A percentile compares a stretch with the other conserved stretches of the same genome.
Evolutionary conservation across 1,140 invertebrate genomes (phyloP).

Genomic region (Aplysia californica): DNA sequence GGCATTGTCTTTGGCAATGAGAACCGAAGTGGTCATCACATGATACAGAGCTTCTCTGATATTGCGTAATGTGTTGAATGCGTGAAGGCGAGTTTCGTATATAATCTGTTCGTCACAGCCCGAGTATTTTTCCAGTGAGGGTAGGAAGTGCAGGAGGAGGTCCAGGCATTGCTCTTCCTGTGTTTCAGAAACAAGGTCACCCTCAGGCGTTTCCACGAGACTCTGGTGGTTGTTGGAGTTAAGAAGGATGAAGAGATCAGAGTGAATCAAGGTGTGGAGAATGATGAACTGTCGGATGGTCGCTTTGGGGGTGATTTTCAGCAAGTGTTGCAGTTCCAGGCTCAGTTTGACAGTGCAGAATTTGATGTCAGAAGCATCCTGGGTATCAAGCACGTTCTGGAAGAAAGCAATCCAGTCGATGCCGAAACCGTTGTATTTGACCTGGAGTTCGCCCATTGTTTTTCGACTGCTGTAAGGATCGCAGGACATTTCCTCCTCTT

Average conservation of each 20-base stretch:
- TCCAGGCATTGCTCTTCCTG: conserved; percentile 37
- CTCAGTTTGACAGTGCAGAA: conserved; percentile 32
- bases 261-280: conserved; percentile 38
- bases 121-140: conserved; percentile 25
- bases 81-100: not conserved
- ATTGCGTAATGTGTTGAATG: conserved; percentile 18
- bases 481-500: not conserved
- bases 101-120: conserved; percentile 26
- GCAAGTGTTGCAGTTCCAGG: conserved; percentile 29
- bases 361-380: conserved; percentile 18
- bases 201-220: not conserved
- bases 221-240: not conserved
- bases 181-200: not conserved
- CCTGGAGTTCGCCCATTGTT: conserved; percentile 27
- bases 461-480: not conserved
- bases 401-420: conserved; percentile 39
- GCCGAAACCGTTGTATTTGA: conserved; percentile 28
- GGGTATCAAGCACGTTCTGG: conserved; percentile 25
- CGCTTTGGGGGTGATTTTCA: conserved; percentile 35
- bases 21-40: conserved; percentile 17
- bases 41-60: conserved; percentile 25
- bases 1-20: conserved; percentile 22
- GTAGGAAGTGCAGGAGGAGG: conserved; percentile 30
- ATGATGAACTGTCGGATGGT: conserved; percentile 35
- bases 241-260: conserved; percentile 32